Evolutionary conservation across 2,888 invertebrate species (phyloP).

Genomic region (Drosophila macrospina): DNA sequence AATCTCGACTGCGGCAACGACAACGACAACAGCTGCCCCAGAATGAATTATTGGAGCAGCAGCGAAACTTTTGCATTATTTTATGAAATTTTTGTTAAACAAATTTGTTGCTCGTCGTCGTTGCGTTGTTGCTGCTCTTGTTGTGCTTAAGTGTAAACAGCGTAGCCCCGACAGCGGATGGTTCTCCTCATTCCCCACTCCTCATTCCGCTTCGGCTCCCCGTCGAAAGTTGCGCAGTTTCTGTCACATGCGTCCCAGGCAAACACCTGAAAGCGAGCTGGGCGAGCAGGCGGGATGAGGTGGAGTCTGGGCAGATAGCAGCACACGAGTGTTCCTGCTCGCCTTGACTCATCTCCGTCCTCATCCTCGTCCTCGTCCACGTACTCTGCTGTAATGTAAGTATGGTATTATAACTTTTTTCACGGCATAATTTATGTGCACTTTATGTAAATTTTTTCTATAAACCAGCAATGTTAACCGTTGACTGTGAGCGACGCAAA

Average conservation of each 20-base stretch:
- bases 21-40: conserved; percentile 59
- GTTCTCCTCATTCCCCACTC: conserved; percentile 12
- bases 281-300: neutral
- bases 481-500: conserved; percentile 40
- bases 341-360: conserved; percentile 6
- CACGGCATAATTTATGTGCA: conserved; percentile 81
- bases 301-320: conserved; percentile 55
- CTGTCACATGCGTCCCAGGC: conserved; percentile 72
- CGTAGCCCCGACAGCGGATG: conserved; percentile 40
- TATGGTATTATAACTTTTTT: conserved; percentile 82
- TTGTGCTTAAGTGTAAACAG: conserved; percentile 67
- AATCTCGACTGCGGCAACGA: conserved; percentile 24
- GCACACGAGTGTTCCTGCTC: conserved; percentile 17
- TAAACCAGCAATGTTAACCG: conserved; percentile 67
- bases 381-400: conserved; percentile 60
- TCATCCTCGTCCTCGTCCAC: neutral
- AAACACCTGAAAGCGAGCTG: conserved; percentile 48
- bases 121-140: conserved; percentile 36
- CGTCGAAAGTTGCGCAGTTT: conserved; percentile 74
- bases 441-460: conserved; percentile 82
- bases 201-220: conserved; percentile 6
- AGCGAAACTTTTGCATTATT: conserved; percentile 73
- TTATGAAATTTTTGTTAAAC: conserved; percentile 80
- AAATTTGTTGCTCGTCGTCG: conserved; percentile 66
- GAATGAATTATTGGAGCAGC: conserved; percentile 57